Evolutionary conservation across 1,140 invertebrate species (phyloP).

Genomic region (Trialeurodes vaporariorum): DNA sequence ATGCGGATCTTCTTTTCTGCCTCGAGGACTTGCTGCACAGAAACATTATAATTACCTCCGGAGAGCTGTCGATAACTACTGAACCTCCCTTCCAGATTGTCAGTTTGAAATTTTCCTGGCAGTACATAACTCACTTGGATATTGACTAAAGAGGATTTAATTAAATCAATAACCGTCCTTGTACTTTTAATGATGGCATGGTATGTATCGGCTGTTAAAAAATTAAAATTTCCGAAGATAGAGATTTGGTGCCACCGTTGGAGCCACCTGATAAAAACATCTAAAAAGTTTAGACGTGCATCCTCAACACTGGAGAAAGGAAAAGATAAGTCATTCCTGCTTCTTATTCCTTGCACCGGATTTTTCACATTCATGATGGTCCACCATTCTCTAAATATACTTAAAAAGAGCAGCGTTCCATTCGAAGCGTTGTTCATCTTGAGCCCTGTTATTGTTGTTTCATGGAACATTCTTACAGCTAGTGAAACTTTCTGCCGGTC

Average conservation of each 20-base stretch:
- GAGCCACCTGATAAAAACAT: background rate
- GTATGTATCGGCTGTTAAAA: background rate
- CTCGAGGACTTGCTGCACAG: conserved; percentile 3
- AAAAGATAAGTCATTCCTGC: background rate
- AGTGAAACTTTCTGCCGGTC: background rate
- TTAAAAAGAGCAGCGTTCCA: background rate
- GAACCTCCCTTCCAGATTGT: background rate
- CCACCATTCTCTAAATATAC: background rate
- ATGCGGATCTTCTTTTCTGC: conserved; percentile 1
- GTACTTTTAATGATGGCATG: background rate
- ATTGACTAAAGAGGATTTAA: background rate
- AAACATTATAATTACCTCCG: conserved; percentile 8
- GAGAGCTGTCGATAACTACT: conserved; percentile 4
- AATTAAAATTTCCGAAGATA: background rate
- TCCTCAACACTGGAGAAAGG: background rate
- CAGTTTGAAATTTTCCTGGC: conserved; percentile 8
- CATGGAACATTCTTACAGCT: background rate
- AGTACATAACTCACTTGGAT: background rate
- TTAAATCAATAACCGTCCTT: background rate
- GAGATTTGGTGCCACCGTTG: background rate
- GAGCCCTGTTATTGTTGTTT: background rate
- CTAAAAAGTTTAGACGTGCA: background rate
- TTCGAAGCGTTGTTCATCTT: background rate
- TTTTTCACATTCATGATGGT: conserved; percentile 4
- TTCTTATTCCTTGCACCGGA: background rate